Conservation (phyloP, 2,888 invertebrate genomes). For the Achlya flavicornis region DNA sequence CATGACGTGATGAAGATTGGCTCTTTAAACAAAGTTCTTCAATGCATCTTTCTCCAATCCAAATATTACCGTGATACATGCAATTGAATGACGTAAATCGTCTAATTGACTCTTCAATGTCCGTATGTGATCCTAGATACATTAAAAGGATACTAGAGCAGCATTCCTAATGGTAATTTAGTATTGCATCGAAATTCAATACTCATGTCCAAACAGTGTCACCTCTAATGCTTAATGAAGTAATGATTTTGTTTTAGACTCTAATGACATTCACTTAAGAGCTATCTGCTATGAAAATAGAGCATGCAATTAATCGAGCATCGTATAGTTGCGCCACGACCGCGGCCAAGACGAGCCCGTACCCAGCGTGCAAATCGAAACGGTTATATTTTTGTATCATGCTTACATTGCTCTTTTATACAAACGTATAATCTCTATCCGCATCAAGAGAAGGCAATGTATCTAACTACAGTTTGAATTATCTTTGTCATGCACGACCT, state of each 20-base stretch:
- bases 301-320: conserved; percentile 68
- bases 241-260: conserved; percentile 44
- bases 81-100: conserved; percentile 13
- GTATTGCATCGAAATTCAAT: conserved; percentile 17
- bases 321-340: conserved; percentile 62
- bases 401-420: conserved; percentile 35
- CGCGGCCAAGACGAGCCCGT: conserved; percentile 45
- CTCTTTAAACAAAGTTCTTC: background rate
- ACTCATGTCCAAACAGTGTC: conserved; percentile 35
- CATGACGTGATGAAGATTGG: background rate
- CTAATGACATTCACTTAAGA: conserved; percentile 47
- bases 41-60: background rate
- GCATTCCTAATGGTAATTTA: conserved; percentile 19
- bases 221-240: conserved; percentile 34
- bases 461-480: conserved; percentile 18
- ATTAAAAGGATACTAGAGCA: conserved; percentile 24
- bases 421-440: background rate
- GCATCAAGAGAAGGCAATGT: conserved; percentile 36
- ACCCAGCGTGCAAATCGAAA: conserved; percentile 37
- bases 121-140: conserved; percentile 20
- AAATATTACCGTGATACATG: background rate
- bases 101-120: conserved; percentile 19
- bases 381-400: conserved; percentile 28
- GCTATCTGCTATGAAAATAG: conserved; percentile 59
- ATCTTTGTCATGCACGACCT: conserved; percentile 24